Percentiles rank a stretch among this genome's conserved stretches.
phyloP scores from a whole-genome alignment of 92 coral and sea anemone species.

The Siderastrea siderea region DNA sequence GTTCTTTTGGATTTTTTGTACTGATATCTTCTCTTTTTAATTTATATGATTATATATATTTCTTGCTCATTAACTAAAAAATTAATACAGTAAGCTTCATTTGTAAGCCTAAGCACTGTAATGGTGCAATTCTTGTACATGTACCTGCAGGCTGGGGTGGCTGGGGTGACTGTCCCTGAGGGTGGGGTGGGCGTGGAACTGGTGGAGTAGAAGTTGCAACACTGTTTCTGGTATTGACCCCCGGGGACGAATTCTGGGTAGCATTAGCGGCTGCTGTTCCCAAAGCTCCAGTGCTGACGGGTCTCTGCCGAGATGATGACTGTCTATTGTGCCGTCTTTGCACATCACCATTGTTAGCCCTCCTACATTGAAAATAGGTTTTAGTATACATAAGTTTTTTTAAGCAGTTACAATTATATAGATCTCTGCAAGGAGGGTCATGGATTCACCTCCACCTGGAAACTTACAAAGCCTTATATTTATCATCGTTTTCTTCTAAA shows the following conservation, averaged over 20 bases:
- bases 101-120: background rate
- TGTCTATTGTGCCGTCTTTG: conserved; percentile 68
- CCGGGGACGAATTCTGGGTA: conserved; percentile 49
- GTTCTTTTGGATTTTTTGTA: too few species aligned
- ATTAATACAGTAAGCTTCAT: too few species aligned
- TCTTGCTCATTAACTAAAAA: too few species aligned
- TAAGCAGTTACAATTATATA: background rate
- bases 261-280: conserved; percentile 51
- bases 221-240: conserved; percentile 59
- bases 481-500: too few species aligned
- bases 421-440: too few species aligned
- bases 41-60: too few species aligned
- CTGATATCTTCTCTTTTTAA: too few species aligned
- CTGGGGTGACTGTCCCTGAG: conserved; percentile 6
- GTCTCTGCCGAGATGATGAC: conserved; percentile 77
- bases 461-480: too few species aligned
- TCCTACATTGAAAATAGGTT: conserved; percentile 15
- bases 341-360: conserved; percentile 77
- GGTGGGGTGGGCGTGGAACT: conserved; percentile 30
- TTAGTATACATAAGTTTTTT: background rate
- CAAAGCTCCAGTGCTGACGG: conserved; percentile 84
- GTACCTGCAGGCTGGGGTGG: background rate
- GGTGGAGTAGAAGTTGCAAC: conserved; percentile 70
- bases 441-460: too few species aligned
- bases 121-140: background rate